Evolutionary conservation across 2,888 invertebrate species (phyloP).

Genomic region (Phengaris alcon): DNA sequence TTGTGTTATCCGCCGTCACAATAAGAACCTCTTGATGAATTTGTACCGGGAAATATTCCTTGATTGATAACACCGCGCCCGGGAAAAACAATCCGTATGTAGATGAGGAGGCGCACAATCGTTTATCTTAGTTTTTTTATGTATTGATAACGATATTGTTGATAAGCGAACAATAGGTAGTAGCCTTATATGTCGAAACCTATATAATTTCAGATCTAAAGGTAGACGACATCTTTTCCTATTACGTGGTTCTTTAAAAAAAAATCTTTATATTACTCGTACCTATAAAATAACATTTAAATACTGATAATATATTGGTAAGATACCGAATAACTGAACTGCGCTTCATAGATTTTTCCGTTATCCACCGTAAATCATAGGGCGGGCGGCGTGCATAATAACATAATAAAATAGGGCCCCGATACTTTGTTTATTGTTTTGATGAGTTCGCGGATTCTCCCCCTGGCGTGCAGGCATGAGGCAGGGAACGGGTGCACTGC

Average conservation of each 20-base stretch:
- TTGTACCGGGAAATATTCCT: conserved; percentile 69
- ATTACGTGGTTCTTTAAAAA: too few species aligned
- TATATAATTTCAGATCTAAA: not conserved
- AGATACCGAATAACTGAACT: conserved; percentile 27
- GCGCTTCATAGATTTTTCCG: conserved; percentile 46
- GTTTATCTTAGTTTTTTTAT: conserved; percentile 5
- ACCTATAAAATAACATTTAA: not conserved
- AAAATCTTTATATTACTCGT: too few species aligned
- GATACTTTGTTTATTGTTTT: conserved; percentile 81
- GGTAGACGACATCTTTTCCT: not conserved
- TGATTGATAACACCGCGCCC: conserved; percentile 68
- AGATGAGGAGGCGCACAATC: conserved; percentile 9
- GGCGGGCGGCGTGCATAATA: conserved; percentile 73
- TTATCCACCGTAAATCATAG: conserved; percentile 76
- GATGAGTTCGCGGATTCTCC: conserved; percentile 75
- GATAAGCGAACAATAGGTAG: too few species aligned
- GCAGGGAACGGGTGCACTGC: conserved; percentile 48
- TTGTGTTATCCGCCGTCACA: conserved; percentile 73
- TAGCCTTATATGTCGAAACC: too few species aligned
- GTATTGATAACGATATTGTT: not conserved
- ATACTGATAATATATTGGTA: not conserved
- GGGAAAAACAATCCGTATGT: conserved; percentile 37
- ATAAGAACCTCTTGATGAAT: conserved; percentile 73
- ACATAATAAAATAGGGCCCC: conserved; percentile 73
- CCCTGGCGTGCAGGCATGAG: conserved; percentile 39